Base-by-base conservation (phyloP, 2,113 vertebrate species). In the Rutilus rutilus region DNA sequence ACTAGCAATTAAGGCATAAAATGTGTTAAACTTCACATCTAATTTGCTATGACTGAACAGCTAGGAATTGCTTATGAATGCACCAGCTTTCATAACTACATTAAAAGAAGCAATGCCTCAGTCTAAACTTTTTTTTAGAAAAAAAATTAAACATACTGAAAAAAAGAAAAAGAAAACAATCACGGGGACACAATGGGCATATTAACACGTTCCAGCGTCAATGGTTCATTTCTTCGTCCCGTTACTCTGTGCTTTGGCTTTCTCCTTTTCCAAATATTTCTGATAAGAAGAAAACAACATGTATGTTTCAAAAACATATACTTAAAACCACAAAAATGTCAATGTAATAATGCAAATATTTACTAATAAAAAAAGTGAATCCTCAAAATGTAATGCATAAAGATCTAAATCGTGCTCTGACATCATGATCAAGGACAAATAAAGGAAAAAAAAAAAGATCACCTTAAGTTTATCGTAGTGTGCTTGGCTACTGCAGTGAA, bases 391-490 rank as follows among this genome's bases (percentile, higher is more conserved):
- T 64, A 64, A 64, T 27, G 5, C n/a, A 27, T 25, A 25, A 27
- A 64, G 30, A 67, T 17, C 64, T 39, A 6, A 19, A 19, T 71
- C 67, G 3, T 71, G 33, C 36, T 21, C 33, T 71, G 67, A 39
- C 33, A 39, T 19, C 19, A 36, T 10, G 17, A 19, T 39, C 6
- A 57, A 57, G 19, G 65, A 69, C 3, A 67, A 21, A 42, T 2
- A 9, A 42, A 42, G 2, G 47, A 12, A 23, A 23, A 7, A 69
- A 7, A 69, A 1, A 30, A 15, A 2, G 27, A 74, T 73, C 93
- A 99, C 98, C 97, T 99, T 97, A 86, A 99, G 95, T 93, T 99
- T 99, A 91, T 98, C 95, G 90, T 99, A 99, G 94, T 99, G 98
- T 88, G 94, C 87, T 92, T 95, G 93, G 93, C 97, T 99, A 95